Evolutionary conservation across 2,113 vertebrate genomes (phyloP), one percentile per base, ranked within the genome.

Genomic region (Gadus chalcogrammus): DNA sequence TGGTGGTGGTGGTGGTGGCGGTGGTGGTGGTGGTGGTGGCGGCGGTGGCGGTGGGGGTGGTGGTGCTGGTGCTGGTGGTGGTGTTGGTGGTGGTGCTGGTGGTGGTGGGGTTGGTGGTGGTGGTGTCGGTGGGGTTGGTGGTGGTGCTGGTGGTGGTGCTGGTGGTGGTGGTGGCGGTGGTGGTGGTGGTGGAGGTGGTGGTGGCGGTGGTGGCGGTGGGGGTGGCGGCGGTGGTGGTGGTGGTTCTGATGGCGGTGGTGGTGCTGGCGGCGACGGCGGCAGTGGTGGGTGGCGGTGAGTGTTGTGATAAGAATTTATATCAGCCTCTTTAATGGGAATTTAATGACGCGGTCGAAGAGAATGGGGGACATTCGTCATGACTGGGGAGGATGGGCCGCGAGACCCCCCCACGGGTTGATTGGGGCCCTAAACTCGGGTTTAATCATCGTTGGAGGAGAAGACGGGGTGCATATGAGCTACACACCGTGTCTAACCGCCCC

Each of bases 281-380:
- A 2, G 22, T 24, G 22, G 22, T 24, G 22, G 22, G 22, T 48
- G 82, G 78, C 77, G 61, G 76, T 73, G 67, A 66, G 82, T 84
- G 84, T 90, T 90, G 83, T 88, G 82, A 87, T 89, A 87, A 87
- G 80, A 82, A 83, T 85, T 71, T 74, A 83, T 79, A 87, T 89
- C 83, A 81, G 86, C 84, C 88, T 82, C 81, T 77, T 81, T 81
- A 87, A 88, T 88, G 80, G 88, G 72, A 82, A 85, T 90, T 88
- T 87, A 88, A 90, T 85, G 83, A 83, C 78, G 75, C 65, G 11
- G 61, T 74, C 74, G 73, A 76, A 71, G 72, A 62, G 67, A 67
- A 73, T 74, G 27, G 17, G 1, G 60, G 78, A 77, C 71, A 83
- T 87, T 85, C 76, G 80, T 88, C 84, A 84, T 65, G 52, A 64